Percentiles rank a stretch among this genome's conserved stretches.
Evolutionary conservation across 2,888 invertebrate genomes (phyloP).

Genomic region (Trichogramma evanescens): DNA sequence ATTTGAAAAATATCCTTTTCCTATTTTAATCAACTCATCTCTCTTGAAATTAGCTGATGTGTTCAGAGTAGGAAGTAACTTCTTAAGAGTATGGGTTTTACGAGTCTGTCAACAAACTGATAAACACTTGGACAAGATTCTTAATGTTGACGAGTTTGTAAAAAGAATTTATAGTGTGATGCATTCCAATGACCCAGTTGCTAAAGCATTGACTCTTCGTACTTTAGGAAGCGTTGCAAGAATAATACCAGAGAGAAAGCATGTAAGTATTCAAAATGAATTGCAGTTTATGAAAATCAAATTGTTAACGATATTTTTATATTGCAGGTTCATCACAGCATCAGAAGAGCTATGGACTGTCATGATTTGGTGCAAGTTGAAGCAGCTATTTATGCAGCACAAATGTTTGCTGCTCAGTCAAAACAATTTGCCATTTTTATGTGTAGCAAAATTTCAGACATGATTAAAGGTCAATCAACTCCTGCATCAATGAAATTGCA

Average conservation of each 20-base stretch:
- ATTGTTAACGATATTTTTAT: not conserved
- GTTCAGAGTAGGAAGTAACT: slow-evolving; percentile 85
- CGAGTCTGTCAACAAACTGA: slow-evolving; percentile 92
- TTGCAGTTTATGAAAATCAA: not conserved
- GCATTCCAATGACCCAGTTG: slow-evolving; percentile 95
- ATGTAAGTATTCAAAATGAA: slow-evolving; percentile 40
- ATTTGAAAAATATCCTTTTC: slow-evolving; percentile 96
- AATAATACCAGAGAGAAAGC: slow-evolving; percentile 87
- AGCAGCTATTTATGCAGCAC: slow-evolving; percentile 91
- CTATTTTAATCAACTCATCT: slow-evolving; percentile 93
- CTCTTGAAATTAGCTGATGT: slow-evolving; percentile 91
- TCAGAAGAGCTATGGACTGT: slow-evolving; percentile 84
- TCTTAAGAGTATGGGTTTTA: slow-evolving; percentile 84
- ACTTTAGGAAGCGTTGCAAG: slow-evolving; percentile 88
- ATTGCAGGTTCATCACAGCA: slow-evolving; percentile 77
- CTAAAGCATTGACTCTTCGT: slow-evolving; percentile 80
- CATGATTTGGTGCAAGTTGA: slow-evolving; percentile 93
- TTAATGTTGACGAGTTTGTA: slow-evolving; percentile 91
- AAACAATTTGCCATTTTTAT: slow-evolving; percentile 92
- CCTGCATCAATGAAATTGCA: slow-evolving; percentile 87
- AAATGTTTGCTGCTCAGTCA: slow-evolving; percentile 90
- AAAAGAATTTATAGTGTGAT: slow-evolving; percentile 86
- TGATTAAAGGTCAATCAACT: slow-evolving; percentile 89
- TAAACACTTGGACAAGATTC: slow-evolving; percentile 89
- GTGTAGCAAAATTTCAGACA: slow-evolving; percentile 90